A percentile compares a stretch with the other conserved stretches of the same genome.
Conservation (phyloP, 1,140 invertebrate genomes). For the Sesamia nonagrioides region DNA sequence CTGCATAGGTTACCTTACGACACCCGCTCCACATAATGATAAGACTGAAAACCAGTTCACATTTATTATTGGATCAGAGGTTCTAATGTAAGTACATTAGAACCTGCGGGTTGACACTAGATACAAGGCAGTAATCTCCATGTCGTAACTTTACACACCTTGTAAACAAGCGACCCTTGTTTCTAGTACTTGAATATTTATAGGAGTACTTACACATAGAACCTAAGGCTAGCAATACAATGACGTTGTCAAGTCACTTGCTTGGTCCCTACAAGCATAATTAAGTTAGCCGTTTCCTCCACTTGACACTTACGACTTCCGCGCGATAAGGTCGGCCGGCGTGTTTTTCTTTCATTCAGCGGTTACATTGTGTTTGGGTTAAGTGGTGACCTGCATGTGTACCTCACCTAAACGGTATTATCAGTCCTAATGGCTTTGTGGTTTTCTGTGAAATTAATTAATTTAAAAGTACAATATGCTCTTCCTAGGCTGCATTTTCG, state of each 20-base stretch:
- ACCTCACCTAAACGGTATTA: slow-evolving; percentile 29
- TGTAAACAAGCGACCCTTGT: slow-evolving; percentile 24
- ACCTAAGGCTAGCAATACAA: slow-evolving; percentile 17
- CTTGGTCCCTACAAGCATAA: slow-evolving; percentile 35
- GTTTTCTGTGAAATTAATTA: background rate
- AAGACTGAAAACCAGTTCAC: no score
- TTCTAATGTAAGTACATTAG: no score
- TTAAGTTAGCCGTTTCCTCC: slow-evolving; percentile 40
- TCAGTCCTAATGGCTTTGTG: slow-evolving; percentile 31
- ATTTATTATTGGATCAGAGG: no score
- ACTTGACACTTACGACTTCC: slow-evolving; percentile 44
- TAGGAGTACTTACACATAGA: slow-evolving; percentile 28
- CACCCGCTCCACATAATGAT: no score
- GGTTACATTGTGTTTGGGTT: slow-evolving; percentile 41
- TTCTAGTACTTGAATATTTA: slow-evolving; percentile 26
- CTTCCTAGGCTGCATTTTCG: no score
- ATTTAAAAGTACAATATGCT: background rate
- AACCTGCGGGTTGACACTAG: no score
- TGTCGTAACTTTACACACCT: background rate
- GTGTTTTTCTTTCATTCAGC: slow-evolving; percentile 43
- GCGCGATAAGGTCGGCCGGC: slow-evolving; percentile 10
- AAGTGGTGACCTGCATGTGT: slow-evolving; percentile 42
- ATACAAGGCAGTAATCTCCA: background rate
- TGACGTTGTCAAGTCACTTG: slow-evolving; percentile 24
- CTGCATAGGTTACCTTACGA: no score